phyloP scores from a whole-genome alignment of 2,888 invertebrate species.

The Gisinianus flammeolus region DNA sequence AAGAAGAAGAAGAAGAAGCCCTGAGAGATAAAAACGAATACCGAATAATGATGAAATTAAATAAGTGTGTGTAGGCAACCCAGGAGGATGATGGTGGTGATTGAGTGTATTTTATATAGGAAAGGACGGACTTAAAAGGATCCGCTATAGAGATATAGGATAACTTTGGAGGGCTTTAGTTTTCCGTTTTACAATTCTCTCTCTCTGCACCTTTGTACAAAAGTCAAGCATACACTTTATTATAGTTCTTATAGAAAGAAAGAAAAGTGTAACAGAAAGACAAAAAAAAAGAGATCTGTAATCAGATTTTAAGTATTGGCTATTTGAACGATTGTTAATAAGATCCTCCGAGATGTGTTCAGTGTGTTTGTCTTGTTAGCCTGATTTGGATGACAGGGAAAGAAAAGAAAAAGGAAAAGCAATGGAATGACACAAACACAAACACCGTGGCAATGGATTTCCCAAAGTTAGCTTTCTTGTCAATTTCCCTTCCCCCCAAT shows the following conservation, averaged over 20 bases:
- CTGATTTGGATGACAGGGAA: background rate
- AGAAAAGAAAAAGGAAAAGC: no score
- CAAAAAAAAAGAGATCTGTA: background rate
- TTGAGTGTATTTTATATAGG: no score
- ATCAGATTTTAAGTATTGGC: conserved; percentile 35
- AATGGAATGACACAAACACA: background rate
- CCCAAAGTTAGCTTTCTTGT: background rate
- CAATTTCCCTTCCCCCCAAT: background rate
- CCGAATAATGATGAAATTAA: no score
- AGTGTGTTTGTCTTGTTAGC: conserved; percentile 10
- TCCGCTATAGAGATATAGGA: background rate
- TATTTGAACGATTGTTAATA: conserved; percentile 21
- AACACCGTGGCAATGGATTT: background rate
- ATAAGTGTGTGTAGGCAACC: no score
- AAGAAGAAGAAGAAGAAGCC: no score
- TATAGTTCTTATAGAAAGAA: background rate
- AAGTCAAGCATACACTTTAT: background rate
- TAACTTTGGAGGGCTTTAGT: no score
- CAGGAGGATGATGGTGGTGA: no score
- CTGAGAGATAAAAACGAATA: no score
- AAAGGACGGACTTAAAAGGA: background rate
- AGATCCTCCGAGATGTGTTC: background rate
- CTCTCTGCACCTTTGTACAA: no score
- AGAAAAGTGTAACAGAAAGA: background rate
- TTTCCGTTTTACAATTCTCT: no score